Base-by-base conservation (phyloP, 2,888 invertebrate species). In the Arenicola marina region DNA sequence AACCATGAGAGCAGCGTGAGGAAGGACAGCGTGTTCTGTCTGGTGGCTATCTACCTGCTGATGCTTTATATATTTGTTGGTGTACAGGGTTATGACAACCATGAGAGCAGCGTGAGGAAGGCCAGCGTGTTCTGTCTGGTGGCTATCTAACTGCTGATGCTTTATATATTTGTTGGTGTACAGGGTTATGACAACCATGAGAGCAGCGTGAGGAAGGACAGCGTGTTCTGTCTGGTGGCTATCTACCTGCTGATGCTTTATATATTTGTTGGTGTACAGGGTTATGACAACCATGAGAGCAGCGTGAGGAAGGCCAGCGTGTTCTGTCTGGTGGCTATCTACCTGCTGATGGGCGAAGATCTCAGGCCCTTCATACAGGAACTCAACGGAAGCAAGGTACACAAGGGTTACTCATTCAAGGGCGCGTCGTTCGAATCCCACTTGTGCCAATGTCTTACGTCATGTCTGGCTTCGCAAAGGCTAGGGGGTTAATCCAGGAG, bases 161-260 rank as follows among this genome's bases (percentile, higher is more conserved):
- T n/a, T n/a, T n/a, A n/a, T n/a, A n/a, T n/a, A n/a, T n/a, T n/a
- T n/a, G n/a, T n/a, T n/a, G n/a, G n/a, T n/a, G n/a, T n/a, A n/a
- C n/a, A 95, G 90, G 89, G 94, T 68, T 94, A 95, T 60, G 95
- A 97, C 81, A 92, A 95, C 82, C 87, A 87, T 60, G 93, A 95
- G 84, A 95, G 94, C 59, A 90, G 92, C 70, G 94, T 98, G 31
- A 88, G 98, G 55, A 98, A 98, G 83, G 94, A 95, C 73, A 93
- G 95, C 15, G 95, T 97, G 24, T 96, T 98, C 86, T 96, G 96
- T 79, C 93, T 98, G 89, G 97, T 98, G 2, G 92, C 94, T 53
- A 88, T 97, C 75, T 93, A 97, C 77, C 88, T 91, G 79, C 90
- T 90, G 45, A 89, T 95, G 7, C n/a, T n/a, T n/a, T n/a, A n/a